Evolutionary conservation across 2,113 vertebrate species (phyloP).

Genomic region (Rattus rattus): DNA sequence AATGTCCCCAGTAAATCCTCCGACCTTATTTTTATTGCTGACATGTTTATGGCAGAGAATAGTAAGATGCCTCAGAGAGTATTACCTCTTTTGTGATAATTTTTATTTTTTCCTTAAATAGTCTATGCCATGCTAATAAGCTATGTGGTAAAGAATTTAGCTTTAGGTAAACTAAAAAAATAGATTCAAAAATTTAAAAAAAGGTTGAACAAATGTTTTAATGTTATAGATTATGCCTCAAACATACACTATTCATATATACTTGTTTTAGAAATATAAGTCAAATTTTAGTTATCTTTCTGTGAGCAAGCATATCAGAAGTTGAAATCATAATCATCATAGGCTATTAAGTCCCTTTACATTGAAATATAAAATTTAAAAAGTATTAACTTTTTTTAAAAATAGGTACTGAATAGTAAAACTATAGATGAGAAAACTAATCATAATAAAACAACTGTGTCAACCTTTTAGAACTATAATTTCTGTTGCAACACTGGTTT

Average conservation of each 20-base stretch:
- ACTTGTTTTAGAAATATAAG: not conserved
- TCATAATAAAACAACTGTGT: conserved; percentile 75
- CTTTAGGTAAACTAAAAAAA: not conserved
- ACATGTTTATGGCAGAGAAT: not conserved
- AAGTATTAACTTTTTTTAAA: conserved; percentile 59
- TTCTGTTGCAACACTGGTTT: conserved; percentile 75
- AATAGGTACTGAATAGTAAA: conserved; percentile 68
- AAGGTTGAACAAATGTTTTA: not conserved
- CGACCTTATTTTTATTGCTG: not conserved
- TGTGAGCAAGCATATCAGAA: accelerated
- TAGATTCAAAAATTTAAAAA: not conserved
- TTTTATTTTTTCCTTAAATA: conserved; percentile 6
- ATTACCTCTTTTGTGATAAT: not conserved
- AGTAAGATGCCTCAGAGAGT: not conserved
- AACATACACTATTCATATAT: not conserved
- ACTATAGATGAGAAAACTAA: conserved; percentile 55
- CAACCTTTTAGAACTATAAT: conserved; percentile 69
- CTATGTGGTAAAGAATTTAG: not conserved
- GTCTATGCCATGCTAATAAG: not conserved
- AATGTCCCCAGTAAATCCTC: not conserved
- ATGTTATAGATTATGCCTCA: not conserved
- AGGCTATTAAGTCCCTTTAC: not conserved
- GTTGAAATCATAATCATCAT: not conserved
- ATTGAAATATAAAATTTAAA: conserved; percentile 63
- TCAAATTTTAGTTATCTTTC: conserved; percentile 6